phyloP scores from a whole-genome alignment of 2,888 invertebrate species.

The Agrochola litura region DNA sequence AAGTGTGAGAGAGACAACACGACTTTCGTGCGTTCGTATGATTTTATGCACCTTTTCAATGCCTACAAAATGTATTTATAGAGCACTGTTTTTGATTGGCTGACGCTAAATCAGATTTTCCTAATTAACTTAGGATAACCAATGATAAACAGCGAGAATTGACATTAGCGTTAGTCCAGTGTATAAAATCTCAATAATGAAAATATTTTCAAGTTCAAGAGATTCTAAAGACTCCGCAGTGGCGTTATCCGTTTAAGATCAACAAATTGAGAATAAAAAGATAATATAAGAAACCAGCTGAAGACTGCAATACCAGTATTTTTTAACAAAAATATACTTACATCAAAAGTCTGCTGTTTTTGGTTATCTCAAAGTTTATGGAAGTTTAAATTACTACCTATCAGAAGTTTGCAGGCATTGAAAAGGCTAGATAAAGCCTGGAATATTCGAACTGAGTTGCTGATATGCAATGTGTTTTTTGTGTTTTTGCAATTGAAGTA shows the following conservation, averaged over 20 bases:
- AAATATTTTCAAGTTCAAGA: conserved; percentile 9
- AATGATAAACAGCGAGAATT: neutral
- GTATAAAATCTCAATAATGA: neutral
- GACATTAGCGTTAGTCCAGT: neutral
- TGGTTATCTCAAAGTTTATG: no score
- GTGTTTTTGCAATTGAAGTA: conserved; percentile 67
- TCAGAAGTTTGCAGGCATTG: conserved; percentile 52
- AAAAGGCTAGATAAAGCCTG: conserved; percentile 51
- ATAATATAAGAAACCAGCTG: no score
- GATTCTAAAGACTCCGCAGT: neutral
- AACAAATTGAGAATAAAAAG: neutral
- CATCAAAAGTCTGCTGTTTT: no score
- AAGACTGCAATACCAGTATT: no score
- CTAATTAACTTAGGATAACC: neutral
- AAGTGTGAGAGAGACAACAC: conserved; percentile 58
- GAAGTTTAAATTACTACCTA: no score
- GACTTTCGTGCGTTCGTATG: conserved; percentile 54
- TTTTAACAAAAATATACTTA: no score
- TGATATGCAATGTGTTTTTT: conserved; percentile 63
- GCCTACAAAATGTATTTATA: conserved; percentile 22
- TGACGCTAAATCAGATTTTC: neutral
- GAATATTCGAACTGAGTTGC: conserved; percentile 57
- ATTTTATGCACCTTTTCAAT: conserved; percentile 58
- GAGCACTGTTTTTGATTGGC: neutral
- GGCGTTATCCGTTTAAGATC: neutral